phyloP scores from a whole-genome alignment of 23 tunicate genomes.

The Diplosoma virens region DNA sequence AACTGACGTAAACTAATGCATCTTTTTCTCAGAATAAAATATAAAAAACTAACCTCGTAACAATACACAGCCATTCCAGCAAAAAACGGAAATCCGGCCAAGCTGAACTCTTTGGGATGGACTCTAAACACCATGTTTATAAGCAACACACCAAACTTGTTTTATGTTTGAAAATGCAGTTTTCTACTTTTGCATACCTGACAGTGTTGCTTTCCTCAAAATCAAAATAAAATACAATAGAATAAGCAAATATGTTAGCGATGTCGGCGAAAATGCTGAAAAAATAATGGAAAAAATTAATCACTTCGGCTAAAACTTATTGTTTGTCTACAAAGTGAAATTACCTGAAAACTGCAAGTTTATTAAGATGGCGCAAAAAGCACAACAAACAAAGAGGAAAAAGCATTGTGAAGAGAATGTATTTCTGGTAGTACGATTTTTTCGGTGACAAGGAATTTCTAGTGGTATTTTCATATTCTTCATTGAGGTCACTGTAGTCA shows the following conservation, averaged over 20 bases:
- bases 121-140: no score
- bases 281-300: background rate
- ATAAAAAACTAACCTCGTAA: constrained; percentile 91
- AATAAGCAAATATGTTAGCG: constrained; percentile 93
- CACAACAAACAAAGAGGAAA: constrained; percentile 80
- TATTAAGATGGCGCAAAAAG: constrained; percentile 83
- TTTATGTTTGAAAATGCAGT: background rate
- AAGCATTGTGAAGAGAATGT: constrained; percentile 43
- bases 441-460: constrained; percentile 22
- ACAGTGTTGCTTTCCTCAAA: constrained; percentile 90
- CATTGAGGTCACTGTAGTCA: background rate
- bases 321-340: background rate
- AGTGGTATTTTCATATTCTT: background rate
- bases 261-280: constrained; percentile 89
- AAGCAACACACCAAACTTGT: background rate
- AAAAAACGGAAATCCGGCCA: constrained; percentile 93
- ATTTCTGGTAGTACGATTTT: constrained; percentile 33
- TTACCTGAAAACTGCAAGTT: constrained; percentile 90
- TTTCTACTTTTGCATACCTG: constrained; percentile 19
- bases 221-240: constrained; percentile 97
- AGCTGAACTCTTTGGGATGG: constrained; percentile 92
- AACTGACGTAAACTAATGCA: no score
- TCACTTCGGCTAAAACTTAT: background rate
- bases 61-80: constrained; percentile 98
- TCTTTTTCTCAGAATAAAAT: no score